A percentile compares a stretch with the other conserved stretches of the same genome.
These are phyloP conservation scores for Endomychus coccineus DNA, from an alignment of 2,888 invertebrate species.

Conservation along the genomic window DNA sequence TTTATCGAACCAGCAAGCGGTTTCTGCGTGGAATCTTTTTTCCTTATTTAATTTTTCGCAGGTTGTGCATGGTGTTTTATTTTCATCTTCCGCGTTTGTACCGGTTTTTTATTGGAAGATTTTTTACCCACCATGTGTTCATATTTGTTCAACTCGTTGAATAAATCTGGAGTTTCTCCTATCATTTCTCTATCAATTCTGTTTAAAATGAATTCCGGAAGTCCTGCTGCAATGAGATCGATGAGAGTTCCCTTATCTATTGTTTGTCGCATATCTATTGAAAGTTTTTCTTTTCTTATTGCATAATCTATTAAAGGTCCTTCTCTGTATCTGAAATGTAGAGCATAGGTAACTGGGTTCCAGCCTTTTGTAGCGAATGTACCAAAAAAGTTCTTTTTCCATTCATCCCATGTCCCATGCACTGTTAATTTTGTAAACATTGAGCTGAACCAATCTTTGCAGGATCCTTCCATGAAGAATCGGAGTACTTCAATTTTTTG, in stretches of 20 bases:
- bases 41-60: conserved; percentile 27
- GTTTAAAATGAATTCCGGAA: conserved; percentile 22
- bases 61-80: conserved; percentile 22
- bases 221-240: conserved; percentile 19
- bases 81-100: conserved; percentile 18
- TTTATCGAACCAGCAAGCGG: conserved; percentile 21
- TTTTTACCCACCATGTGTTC: conserved; percentile 15
- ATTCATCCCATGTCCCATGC: not conserved
- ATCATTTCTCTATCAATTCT: conserved; percentile 21
- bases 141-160: conserved; percentile 11
- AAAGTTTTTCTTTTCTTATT: conserved; percentile 25
- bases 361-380: conserved; percentile 2
- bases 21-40: conserved; percentile 19
- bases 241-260: no score
- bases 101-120: conserved; percentile 15
- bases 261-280: no score
- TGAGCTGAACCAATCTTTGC: conserved; percentile 3
- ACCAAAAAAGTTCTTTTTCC: not conserved
- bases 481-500: conserved; percentile 1
- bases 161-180: conserved; percentile 9
- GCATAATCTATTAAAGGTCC: conserved; percentile 26
- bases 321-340: conserved; percentile 25
- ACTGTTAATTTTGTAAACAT: conserved; percentile 1
- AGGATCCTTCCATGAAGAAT: conserved; percentile 3
- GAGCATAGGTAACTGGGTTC: conserved; percentile 12